These are phyloP conservation scores for Dorcus parallelipipedus DNA, from an alignment of 2,888 invertebrate genomes.

Conservation along the genomic window DNA sequence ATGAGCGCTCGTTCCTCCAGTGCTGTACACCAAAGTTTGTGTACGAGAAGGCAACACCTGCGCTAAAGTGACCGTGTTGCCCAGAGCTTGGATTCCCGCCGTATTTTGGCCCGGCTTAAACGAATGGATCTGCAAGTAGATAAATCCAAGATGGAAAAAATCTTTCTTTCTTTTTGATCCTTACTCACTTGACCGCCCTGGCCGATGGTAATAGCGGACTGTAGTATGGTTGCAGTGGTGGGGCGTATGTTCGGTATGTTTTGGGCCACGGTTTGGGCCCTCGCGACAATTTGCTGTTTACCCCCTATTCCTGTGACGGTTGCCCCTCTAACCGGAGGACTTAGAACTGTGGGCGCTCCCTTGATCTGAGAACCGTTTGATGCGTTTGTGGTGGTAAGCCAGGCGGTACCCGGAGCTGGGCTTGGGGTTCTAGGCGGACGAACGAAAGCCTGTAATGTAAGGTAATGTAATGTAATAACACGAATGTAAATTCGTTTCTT, in stretches of 20 bases:
- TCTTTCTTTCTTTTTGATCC: background rate
- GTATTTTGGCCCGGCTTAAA: slow-evolving; percentile 41
- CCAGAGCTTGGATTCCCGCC: slow-evolving; percentile 40
- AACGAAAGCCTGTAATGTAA: slow-evolving; percentile 39
- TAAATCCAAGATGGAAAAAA: slow-evolving; percentile 4
- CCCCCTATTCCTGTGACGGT: slow-evolving; percentile 34
- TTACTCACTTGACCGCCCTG: slow-evolving; percentile 40
- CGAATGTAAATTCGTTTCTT: slow-evolving; percentile 4
- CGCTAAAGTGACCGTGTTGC: slow-evolving; percentile 41
- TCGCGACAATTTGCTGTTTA: slow-evolving; percentile 38
- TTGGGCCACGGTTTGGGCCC: slow-evolving; percentile 38
- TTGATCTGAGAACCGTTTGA: slow-evolving; percentile 46
- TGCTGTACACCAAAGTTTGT: slow-evolving; percentile 46
- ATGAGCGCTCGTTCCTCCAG: slow-evolving; percentile 33
- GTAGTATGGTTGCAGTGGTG: slow-evolving; percentile 41
- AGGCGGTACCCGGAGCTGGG: slow-evolving; percentile 45
- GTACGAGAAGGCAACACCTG: slow-evolving; percentile 46
- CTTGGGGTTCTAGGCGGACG: slow-evolving; percentile 46
- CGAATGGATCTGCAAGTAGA: slow-evolving; percentile 33
- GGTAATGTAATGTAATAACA: slow-evolving; percentile 33
- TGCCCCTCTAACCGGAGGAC: slow-evolving; percentile 43
- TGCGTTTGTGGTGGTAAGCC: slow-evolving; percentile 41
- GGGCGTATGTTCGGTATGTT: slow-evolving; percentile 41
- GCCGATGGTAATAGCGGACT: slow-evolving; percentile 46
- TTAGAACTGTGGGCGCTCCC: slow-evolving; percentile 43